Evolutionary conservation across 2,113 vertebrate species (phyloP).

Genomic region (Oreotrochilus melanogaster): DNA sequence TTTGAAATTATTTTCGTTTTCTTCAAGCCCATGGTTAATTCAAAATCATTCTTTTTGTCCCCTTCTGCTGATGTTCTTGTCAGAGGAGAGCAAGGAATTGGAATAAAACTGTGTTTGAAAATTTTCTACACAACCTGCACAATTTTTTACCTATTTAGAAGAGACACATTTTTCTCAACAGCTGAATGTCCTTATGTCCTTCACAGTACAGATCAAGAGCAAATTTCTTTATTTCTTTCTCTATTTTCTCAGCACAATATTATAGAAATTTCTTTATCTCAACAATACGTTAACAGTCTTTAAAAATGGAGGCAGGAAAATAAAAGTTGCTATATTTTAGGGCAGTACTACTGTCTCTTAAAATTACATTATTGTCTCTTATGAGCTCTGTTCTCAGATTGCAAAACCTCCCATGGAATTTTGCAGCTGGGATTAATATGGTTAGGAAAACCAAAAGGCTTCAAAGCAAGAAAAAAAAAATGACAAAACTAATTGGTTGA

Average conservation of each 20-base stretch:
- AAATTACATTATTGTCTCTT: background rate
- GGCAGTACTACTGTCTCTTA: background rate
- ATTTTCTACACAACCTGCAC: background rate
- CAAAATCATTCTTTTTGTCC: background rate
- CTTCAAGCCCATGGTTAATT: background rate
- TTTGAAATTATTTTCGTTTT: background rate
- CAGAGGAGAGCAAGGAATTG: background rate
- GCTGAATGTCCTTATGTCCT: background rate
- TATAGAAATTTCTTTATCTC: background rate
- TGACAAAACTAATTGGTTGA: background rate
- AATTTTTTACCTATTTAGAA: background rate
- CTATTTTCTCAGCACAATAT: background rate
- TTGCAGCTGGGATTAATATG: background rate
- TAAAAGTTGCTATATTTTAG: background rate
- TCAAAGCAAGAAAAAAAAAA: background rate
- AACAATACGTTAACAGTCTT: background rate
- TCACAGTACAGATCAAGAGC: background rate
- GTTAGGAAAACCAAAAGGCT: background rate
- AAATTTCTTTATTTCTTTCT: background rate
- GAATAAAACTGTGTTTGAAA: background rate
- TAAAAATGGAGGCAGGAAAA: background rate
- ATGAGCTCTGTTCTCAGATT: background rate
- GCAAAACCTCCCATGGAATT: background rate
- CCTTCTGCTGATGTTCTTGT: background rate
- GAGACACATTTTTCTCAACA: background rate